Conservation (phyloP, 2,797 vertebrate species). For the Chloroceryle inda region DNA sequence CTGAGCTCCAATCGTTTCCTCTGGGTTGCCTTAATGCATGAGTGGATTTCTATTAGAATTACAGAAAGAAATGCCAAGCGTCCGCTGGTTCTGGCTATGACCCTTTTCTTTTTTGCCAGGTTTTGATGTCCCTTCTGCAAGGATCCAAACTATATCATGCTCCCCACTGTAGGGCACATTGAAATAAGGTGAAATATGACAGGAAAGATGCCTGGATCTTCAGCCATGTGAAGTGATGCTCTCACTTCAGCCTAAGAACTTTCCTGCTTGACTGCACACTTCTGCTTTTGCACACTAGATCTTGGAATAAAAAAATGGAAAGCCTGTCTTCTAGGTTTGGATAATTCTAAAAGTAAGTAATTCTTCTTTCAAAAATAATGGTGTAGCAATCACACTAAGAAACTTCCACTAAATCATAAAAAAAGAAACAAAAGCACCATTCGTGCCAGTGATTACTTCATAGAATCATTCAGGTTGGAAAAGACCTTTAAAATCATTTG, state of each 20-base stretch:
- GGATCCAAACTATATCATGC: neutral
- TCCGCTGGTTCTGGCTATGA: neutral
- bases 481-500: fast-evolving
- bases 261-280: neutral
- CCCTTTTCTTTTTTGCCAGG: neutral
- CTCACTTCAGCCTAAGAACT: neutral
- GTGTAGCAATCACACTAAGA: neutral
- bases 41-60: neutral
- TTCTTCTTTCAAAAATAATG: neutral
- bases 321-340: neutral
- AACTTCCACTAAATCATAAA: neutral
- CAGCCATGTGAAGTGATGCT: neutral
- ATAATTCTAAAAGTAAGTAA: neutral
- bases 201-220: neutral
- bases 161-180: neutral
- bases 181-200: neutral
- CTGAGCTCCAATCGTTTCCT: neutral
- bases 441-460: neutral
- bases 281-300: neutral
- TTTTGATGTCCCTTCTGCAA: neutral
- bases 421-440: neutral
- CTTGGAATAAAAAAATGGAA: neutral
- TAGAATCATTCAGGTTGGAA: neutral
- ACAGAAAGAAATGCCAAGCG: neutral
- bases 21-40: neutral